phyloP scores from a whole-genome alignment of 64 coral and sea anemone genomes.

The Orbicella faveolata region DNA sequence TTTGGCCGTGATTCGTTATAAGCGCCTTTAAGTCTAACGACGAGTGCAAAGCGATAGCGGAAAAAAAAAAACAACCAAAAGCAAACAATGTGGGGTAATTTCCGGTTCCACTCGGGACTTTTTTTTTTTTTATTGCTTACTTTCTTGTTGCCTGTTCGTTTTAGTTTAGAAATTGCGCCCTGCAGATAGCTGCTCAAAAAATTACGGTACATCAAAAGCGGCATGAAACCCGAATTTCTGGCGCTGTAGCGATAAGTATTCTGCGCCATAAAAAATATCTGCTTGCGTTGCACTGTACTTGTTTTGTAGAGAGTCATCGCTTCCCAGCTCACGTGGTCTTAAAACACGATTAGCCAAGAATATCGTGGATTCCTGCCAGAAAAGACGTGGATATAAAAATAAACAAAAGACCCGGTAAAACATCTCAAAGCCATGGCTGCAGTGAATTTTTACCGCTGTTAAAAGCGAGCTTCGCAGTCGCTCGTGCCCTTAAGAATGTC shows the following conservation, averaged over 20 bases:
- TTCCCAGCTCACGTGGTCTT: neutral
- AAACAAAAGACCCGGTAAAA: conserved; percentile 7
- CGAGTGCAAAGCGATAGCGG: too few species aligned
- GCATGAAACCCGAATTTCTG: neutral
- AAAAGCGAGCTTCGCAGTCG: neutral
- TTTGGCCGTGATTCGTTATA: too few species aligned
- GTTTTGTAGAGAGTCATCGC: neutral
- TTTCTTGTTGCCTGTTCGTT: too few species aligned
- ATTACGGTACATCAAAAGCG: neutral
- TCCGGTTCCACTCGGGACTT: too few species aligned
- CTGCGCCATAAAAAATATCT: neutral
- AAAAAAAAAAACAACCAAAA: too few species aligned
- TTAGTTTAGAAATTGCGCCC: too few species aligned
- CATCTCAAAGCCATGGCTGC: neutral
- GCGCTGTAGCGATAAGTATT: neutral
- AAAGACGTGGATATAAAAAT: conserved; percentile 20
- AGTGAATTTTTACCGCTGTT: neutral
- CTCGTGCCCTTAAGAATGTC: neutral
- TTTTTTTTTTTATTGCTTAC: too few species aligned
- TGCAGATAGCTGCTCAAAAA: too few species aligned
- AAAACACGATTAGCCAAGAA: conserved; percentile 36
- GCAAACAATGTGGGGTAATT: too few species aligned
- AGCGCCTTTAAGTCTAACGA: too few species aligned
- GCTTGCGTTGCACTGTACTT: neutral
- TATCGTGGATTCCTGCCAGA: conserved; percentile 22